phyloP scores from a whole-genome alignment of 2,888 invertebrate genomes.

The Cryptocheilus praepositus region DNA sequence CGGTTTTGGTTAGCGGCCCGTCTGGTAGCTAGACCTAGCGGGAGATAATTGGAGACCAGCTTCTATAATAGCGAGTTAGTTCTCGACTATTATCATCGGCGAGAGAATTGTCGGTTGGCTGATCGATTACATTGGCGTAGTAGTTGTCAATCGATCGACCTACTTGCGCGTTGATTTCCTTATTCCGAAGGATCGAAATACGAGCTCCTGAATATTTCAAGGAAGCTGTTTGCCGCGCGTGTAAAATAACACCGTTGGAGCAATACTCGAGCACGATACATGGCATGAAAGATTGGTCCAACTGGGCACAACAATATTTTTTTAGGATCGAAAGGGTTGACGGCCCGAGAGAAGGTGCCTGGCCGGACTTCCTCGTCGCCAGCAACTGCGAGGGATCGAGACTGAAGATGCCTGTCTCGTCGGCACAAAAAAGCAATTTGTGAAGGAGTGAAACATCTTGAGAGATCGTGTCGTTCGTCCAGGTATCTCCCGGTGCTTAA shows the following conservation, averaged over 20 bases:
- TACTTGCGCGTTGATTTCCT: too few relatives aligned
- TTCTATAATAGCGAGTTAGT: constrained; percentile 43
- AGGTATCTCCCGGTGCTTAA: too few relatives aligned
- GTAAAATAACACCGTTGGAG: too few relatives aligned
- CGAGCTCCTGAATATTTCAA: too few relatives aligned
- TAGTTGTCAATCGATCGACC: too few relatives aligned
- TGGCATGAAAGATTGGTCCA: too few relatives aligned
- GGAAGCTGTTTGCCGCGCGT: too few relatives aligned
- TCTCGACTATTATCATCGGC: constrained; percentile 34
- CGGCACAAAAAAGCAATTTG: constrained; percentile 28
- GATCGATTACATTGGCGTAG: constrained; percentile 3
- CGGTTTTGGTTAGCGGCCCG: too few relatives aligned
- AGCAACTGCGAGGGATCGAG: not conserved
- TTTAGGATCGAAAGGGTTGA: not conserved
- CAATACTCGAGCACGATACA: too few relatives aligned
- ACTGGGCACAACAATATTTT: too few relatives aligned
- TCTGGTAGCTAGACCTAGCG: constrained; percentile 31
- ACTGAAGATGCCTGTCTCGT: constrained; percentile 22
- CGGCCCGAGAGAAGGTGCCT: too few relatives aligned
- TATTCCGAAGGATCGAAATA: too few relatives aligned
- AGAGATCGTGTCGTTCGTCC: constrained; percentile 11
- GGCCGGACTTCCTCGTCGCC: not conserved
- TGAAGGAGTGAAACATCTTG: constrained; percentile 36
- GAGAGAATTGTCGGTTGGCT: constrained; percentile 9
- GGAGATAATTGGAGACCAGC: constrained; percentile 42